Evolutionary conservation across 2,113 vertebrate species (phyloP), one percentile per base, ranked within the genome.

Genomic region (Tragelaphus scriptus): DNA sequence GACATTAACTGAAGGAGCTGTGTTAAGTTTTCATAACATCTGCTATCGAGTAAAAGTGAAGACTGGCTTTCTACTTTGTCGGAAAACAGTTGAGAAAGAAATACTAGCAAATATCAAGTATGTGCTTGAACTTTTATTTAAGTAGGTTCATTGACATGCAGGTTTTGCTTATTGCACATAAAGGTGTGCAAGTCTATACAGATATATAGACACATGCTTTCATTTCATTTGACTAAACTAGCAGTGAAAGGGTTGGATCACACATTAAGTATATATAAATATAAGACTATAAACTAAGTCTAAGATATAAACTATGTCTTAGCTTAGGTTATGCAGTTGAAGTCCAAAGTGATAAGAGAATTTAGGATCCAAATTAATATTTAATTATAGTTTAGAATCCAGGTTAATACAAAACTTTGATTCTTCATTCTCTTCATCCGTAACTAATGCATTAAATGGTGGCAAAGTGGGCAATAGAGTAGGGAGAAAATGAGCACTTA

Each of bases 21-120:
- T 98, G 17, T 61, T 99, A 9, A 98, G 98, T 30, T 99, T 99
- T 92, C 98, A 98, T 97, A 98, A 99, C 87, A 98, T 99, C 97
- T 98, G 59, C 98, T 99, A 99, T 90, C 96, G 1, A 0, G 98
- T 99, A 11, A 98, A 98, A 97, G 12, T 95, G 4, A 99, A 98
- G 94, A 98, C 71, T 47, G 99, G 99, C 0, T 96, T 98, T 75
- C 53, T 98, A 19, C 81, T 90, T 23, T 61, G 40, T 30, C n/a
- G 0, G 88, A 99, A 99, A 97, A 93, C 28, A 2, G 6, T 61
- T 0, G 2, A 98, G 2, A 98, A 99, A 97, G 97, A 99, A 97
- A 98, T 99, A 96, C 71, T 99, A 19, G 98, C 53, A 36, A 93
- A 98, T 82, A 85, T 99, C 98, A 99, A 98, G 99, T 99, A 98